Base-by-base conservation (phyloP, 2,888 invertebrate species). In the Lymantria monacha region DNA sequence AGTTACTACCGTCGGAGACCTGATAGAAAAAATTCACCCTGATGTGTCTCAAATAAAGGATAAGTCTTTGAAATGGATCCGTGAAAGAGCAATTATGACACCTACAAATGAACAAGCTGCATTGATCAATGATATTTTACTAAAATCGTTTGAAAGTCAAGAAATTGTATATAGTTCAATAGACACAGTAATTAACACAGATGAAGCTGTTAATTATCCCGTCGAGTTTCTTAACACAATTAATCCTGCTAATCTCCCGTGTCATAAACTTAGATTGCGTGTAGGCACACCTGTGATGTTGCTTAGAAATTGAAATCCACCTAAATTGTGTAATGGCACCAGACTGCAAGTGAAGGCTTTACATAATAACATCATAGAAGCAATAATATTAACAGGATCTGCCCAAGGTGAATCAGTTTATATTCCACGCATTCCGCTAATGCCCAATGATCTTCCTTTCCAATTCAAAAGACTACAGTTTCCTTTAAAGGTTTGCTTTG, bases 391-490 rank as follows among this genome's bases (percentile, higher is more conserved):
- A 22, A 42, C 48, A 22, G 51, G 50, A 15, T 43, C 14, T 43
- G 54, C 54, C 0, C 9, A 44, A 33, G 50, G 56, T 10, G 53
- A 59, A 52, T 46, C 42, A 9, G 50, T 56, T n/a, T n/a, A n/a
- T n/a, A n/a, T n/a, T n/a, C n/a, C n/a, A n/a, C n/a, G n/a, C n/a
- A n/a, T n/a, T n/a, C n/a, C n/a, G 9, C 31, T 55, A 38, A 59
- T 56, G 11, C 53, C 53, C 3, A 50, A 46, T 44, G 48, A 55
- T 49, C 9, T 54, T 5, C 56, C 51, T 1, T 54, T 56, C 38
- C 41, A 52, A 42, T 59, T 59, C 36, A 48, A 50, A 40, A 31
- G 56, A 36, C n/a, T 56, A 15, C 56, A 56, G 44, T 59, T 55
- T 49, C 55, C 51, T 9, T 9, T 30, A 30, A 42, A 47, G 11